Base-by-base conservation (phyloP, 2,113 vertebrate species). In the Ifrita kowaldi region DNA sequence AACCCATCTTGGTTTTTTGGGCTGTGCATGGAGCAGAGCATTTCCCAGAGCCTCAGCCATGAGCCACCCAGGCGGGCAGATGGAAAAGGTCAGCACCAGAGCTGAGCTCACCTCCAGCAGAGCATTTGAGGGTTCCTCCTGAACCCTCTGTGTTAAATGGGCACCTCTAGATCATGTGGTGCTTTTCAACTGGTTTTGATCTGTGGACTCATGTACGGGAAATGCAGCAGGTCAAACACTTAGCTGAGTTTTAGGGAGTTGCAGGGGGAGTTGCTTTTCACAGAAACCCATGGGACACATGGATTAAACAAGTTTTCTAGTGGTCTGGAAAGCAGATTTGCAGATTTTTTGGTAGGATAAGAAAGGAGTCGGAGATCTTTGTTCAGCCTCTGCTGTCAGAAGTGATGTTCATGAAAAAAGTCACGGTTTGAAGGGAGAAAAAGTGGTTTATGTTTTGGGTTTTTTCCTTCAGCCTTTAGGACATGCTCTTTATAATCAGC, bases 401-500 rank as follows among this genome's bases (percentile, higher is more conserved):
- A 96, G 47, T 52, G 59, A 77, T 78, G 71, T 88, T 89, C 35
- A 60, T 83, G 7, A 96, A 86, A 83, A 88, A 94, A 93, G 39
- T 73, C 0, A 0, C 15, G 14, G 84, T 96, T 80, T 81, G 56
- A 95, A 89, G 52, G 64, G 47, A 92, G 76, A 53, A 93, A 74
- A 73, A 77, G 44, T 22, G 17, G n/a, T 62, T 62, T 55, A 6
- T 26, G 78, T 53, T 80, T 59, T 21, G 35, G 19, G 10, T 9
- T 16, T 63, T 50, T 80, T 78, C 37, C 28, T 44, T 84, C 52
- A 89, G 73, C 71, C 79, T 95, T 83, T 35, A 93, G 92, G 88
- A 46, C 63, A 47, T 62, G 63, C 20, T 67, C 35, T 87, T 49
- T 92, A 70, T 42, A 83, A 95, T 96, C 83, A 93, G 86, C 89